phyloP scores from a whole-genome alignment of 2,113 vertebrate genomes.

The Pholis gunnellus region DNA sequence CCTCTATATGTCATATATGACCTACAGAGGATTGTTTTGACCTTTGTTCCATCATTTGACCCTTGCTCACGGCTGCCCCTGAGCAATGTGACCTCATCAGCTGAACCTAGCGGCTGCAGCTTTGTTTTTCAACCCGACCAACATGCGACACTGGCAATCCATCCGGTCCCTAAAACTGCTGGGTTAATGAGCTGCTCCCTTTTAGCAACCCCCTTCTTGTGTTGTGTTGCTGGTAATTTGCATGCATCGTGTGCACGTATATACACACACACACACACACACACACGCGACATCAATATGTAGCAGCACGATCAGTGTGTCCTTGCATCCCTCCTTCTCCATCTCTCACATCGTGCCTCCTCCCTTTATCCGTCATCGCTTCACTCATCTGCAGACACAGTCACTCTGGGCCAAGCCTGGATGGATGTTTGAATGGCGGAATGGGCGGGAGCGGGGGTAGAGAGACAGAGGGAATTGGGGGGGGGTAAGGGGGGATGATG shows the following conservation, averaged over 20 bases:
- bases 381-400: slow-evolving; percentile 40
- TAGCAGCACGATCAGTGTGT: slow-evolving; percentile 32
- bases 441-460: slow-evolving; percentile 18
- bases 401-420: slow-evolving; percentile 36
- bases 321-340: slow-evolving; percentile 48
- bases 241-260: neutral
- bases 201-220: slow-evolving; percentile 34
- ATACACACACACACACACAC: neutral
- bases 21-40: slow-evolving; percentile 42
- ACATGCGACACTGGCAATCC: slow-evolving; percentile 28
- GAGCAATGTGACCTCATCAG: slow-evolving; percentile 62
- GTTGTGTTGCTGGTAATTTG: slow-evolving; percentile 17
- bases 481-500: slow-evolving; percentile 33
- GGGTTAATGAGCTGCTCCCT: slow-evolving; percentile 59
- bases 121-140: slow-evolving; percentile 12
- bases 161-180: slow-evolving; percentile 35
- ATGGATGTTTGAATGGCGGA: slow-evolving; percentile 40
- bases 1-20: slow-evolving; percentile 29
- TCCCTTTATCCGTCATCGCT: slow-evolving; percentile 34
- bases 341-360: slow-evolving; percentile 20
- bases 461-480: slow-evolving; percentile 8
- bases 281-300: slow-evolving; percentile 35
- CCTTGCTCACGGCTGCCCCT: slow-evolving; percentile 41
- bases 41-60: slow-evolving; percentile 57
- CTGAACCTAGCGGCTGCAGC: slow-evolving; percentile 16